A percentile compares a stretch with the other conserved stretches of the same genome.
Conservation (phyloP, 2,113 vertebrate species). For the Ceyx margarethae region DNA sequence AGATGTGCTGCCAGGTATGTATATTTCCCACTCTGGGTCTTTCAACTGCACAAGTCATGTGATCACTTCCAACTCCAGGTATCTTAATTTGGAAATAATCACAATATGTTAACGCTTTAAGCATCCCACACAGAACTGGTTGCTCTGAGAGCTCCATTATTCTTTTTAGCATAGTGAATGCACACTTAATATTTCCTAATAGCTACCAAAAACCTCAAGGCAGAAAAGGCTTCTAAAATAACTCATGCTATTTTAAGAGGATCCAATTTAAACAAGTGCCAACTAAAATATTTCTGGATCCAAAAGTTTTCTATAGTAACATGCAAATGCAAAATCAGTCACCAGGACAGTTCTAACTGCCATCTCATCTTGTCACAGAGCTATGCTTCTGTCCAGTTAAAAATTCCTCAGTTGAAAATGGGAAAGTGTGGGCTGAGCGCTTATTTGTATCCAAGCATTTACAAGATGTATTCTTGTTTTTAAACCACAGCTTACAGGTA, state of each 20-base stretch:
- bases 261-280: conserved; percentile 55
- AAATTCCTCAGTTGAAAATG: background rate
- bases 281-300: conserved; percentile 47
- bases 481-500: background rate
- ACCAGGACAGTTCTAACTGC: background rate
- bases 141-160: conserved; percentile 32
- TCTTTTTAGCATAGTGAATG: conserved; percentile 17
- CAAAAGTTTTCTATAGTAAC: conserved; percentile 42
- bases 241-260: conserved; percentile 55
- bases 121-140: conserved; percentile 40
- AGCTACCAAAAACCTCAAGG: conserved; percentile 41
- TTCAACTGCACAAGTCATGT: background rate
- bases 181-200: conserved; percentile 48
- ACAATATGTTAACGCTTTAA: conserved; percentile 28
- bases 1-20: background rate
- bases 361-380: background rate
- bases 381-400: background rate
- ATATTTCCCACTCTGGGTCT: background rate
- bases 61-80: background rate
- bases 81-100: conserved; percentile 50
- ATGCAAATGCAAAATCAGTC: conserved; percentile 21
- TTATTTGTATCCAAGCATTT: background rate
- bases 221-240: conserved; percentile 47
- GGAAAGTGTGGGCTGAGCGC: background rate
- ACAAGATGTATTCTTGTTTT: background rate